These are phyloP conservation scores for Steatocranus sp. DNA, from an alignment of 2,797 vertebrate genomes.

Conservation along the genomic window DNA sequence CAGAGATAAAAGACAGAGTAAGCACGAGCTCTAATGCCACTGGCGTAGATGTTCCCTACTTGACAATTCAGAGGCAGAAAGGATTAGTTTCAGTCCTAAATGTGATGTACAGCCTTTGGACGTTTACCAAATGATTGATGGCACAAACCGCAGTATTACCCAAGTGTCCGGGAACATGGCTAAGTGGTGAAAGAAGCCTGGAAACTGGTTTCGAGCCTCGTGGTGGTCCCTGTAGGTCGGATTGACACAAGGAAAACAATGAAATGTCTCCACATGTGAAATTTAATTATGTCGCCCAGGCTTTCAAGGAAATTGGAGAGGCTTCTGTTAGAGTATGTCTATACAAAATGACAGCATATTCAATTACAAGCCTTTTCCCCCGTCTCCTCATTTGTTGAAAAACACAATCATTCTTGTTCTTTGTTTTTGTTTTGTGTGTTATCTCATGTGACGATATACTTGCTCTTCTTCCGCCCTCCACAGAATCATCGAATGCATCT, in stretches of 20 bases:
- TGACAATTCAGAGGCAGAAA: background rate
- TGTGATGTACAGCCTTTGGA: background rate
- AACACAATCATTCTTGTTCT: background rate
- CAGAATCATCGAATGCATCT: slow-evolving; percentile 96
- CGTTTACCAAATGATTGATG: slow-evolving; percentile 5
- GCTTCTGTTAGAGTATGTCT: background rate
- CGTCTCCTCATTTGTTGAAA: background rate
- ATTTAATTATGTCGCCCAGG: background rate
- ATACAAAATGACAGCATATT: background rate
- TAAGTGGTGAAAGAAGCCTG: background rate
- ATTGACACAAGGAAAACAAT: background rate
- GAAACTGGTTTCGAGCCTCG: background rate
- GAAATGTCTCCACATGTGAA: background rate
- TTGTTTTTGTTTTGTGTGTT: background rate
- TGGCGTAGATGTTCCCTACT: background rate
- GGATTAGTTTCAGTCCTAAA: background rate
- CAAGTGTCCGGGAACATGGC: background rate
- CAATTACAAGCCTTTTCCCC: background rate
- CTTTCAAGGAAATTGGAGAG: background rate
- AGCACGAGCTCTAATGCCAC: background rate
- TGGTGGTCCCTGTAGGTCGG: background rate
- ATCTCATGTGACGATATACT: background rate
- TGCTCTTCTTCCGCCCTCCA: slow-evolving; percentile 2
- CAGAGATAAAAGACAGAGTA: background rate
- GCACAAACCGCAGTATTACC: background rate